Base-by-base conservation (phyloP, 2,797 vertebrate genomes). In the Jordanella pulchra region DNA sequence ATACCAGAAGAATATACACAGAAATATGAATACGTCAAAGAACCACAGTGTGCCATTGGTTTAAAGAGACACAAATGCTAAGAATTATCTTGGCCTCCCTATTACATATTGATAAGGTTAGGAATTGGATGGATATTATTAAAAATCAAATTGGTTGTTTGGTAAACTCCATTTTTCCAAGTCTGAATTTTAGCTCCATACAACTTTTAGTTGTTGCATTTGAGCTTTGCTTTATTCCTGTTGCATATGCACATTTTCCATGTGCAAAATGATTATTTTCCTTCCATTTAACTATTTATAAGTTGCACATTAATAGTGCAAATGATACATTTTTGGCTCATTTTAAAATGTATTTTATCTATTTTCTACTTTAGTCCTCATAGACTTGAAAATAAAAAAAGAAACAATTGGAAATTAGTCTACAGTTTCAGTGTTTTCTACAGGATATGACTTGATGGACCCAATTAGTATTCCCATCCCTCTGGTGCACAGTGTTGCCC, bases 391-490 rank as follows among this genome's bases (percentile, higher is more conserved):
- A 7, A 39, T n/a, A 39, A 39, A 35, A 39, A 39, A 39, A 71
- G 63, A 71, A 58, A 25, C 53, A 56, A 72, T 54, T 28, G 65
- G 64, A n/a, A 50, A 69, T 44, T 2, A 32, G 77, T 72, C 55
- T 32, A 77, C 67, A 73, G 25, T 50, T 77, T 76, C 1, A 9
- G 60, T 32, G 69, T 71, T 75, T 83, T 13, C 42, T 53, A n/a
- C 18, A 25, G 54, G 28, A 44, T 72, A 23, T 61, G 76, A 84
- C 87, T 86, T 85, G 82, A 80, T 90, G 89, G 89, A 89, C 84
- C 85, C 74, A 88, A 86, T 95, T 94, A 93, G 93, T 94, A 93
- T 94, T 94, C 93, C 86, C 80, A 86, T 95, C 95, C 95, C 95
- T 95, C 94, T 94, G 92, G 94, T 92, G 93, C 89, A 93, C 94